Base-by-base conservation (phyloP, 2,797 vertebrate genomes). In the Sardinella longiceps region DNA sequence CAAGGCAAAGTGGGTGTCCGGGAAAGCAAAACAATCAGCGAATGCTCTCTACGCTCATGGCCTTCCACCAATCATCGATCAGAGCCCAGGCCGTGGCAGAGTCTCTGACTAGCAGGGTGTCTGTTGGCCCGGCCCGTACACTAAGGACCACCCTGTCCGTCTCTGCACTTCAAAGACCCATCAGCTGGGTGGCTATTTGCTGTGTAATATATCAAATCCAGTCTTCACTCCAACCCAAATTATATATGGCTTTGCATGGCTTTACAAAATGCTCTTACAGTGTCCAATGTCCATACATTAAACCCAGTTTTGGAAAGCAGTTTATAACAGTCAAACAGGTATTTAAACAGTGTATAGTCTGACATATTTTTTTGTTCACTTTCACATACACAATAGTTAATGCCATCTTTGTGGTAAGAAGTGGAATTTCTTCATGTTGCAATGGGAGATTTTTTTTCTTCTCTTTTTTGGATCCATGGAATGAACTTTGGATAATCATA, bases 291-390 rank as follows among this genome's bases (percentile, higher is more conserved):
- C 70, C 70, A 23, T 39, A 77, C 37, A 23, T 77, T 77, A 23
- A 1, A 39, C 33, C 37, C 70, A 14, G 28, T 33, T 33, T 70
- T 70, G 66, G 66, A 70, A 37, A 70, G 33, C 70, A 77, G 70
- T 39, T 77, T 43, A 20, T 77, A 77, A 77, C 70, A 77, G 70
- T 77, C 70, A 77, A 77, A 77, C 70, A 77, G 70, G 70, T 74
- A 37, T 77, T 74, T 77, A 20, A 77, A 77, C 70, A 77, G 70
- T 77, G 70, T 77, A 77, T 77, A 77, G 70, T 77, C 70, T 77
- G 70, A 77, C 70, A 77, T 43, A n/a, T n/a, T n/a, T n/a, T n/a
- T 60, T 25, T 3, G 23, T n/a, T 60, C 66, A 33, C 63, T 70
- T 33, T 70, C 66, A 37, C 66, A 70, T 12, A 70, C 30, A 70